Evolutionary conservation across 2,797 vertebrate species (phyloP).

Genomic region (Mus caroli): DNA sequence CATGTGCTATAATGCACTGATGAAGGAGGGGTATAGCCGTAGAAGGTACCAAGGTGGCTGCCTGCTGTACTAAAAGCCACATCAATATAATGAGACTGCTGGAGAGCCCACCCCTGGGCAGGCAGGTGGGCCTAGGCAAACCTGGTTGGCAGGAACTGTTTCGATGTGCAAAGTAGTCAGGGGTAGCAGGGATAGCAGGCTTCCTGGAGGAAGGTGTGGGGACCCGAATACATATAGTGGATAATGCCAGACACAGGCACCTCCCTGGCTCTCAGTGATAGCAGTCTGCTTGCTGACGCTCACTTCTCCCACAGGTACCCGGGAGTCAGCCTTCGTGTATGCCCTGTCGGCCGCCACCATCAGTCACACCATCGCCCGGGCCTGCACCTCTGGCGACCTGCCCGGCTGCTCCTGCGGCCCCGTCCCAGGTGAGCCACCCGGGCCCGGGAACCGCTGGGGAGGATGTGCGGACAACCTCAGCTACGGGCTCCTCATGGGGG

Average conservation of each 20-base stretch:
- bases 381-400: slow-evolving; percentile 97
- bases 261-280: neutral
- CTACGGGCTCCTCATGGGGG: slow-evolving; percentile 98
- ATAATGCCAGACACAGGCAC: neutral
- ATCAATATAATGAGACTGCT: neutral
- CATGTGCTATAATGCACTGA: neutral
- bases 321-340: slow-evolving; percentile 98
- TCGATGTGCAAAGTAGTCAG: too few relatives aligned
- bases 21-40: neutral
- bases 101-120: neutral
- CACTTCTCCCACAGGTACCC: slow-evolving; percentile 91
- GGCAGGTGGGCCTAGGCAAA: neutral
- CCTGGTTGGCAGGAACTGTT: neutral
- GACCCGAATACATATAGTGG: neutral
- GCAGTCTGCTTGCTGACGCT: neutral
- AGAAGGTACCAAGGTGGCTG: neutral
- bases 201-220: neutral
- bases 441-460: slow-evolving; percentile 99
- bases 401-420: slow-evolving; percentile 97
- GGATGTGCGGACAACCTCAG: slow-evolving; percentile 99
- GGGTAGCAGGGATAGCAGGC: neutral
- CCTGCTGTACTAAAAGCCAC: neutral
- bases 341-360: slow-evolving; percentile 97
- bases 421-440: slow-evolving; percentile 95
- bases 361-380: slow-evolving; percentile 97